phyloP scores from a whole-genome alignment of 2,888 invertebrate genomes.

The Germaria angustata region DNA sequence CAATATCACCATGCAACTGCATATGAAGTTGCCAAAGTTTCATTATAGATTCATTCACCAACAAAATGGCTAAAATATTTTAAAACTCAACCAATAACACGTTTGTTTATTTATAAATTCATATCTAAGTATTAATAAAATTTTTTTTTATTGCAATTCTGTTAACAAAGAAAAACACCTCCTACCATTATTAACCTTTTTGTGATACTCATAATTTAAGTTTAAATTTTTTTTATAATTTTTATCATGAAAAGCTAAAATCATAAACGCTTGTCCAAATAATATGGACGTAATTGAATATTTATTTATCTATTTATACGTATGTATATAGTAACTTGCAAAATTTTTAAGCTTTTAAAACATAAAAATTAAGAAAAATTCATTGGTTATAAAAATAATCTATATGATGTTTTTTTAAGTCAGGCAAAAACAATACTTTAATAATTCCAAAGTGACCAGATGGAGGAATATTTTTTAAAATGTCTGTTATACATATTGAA shows the following conservation, averaged over 20 bases:
- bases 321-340: not conserved
- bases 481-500: not conserved
- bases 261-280: conserved; percentile 52
- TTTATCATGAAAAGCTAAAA: conserved; percentile 54
- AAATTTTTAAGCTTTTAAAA: not conserved
- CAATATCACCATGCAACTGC: conserved; percentile 18
- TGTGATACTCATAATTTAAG: conserved; percentile 60
- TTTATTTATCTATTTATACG: too few species aligned
- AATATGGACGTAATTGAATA: conserved; percentile 5
- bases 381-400: conserved; percentile 17
- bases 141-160: conserved; percentile 4
- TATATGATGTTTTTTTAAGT: not conserved
- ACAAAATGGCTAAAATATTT: not conserved
- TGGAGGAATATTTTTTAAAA: too few species aligned
- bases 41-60: not conserved
- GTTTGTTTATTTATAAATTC: conserved; percentile 57
- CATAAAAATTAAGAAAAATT: conserved; percentile 6
- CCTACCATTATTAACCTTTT: conserved; percentile 62
- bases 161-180: conserved; percentile 39
- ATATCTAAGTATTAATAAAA: not conserved
- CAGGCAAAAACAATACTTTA: not conserved
- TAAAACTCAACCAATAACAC: conserved; percentile 11
- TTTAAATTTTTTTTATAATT: conserved; percentile 50
- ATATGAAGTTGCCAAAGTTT: conserved; percentile 12
- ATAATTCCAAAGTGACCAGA: not conserved